Base-by-base conservation (phyloP, 2,113 vertebrate genomes). In the Rhynchomys soricoides region DNA sequence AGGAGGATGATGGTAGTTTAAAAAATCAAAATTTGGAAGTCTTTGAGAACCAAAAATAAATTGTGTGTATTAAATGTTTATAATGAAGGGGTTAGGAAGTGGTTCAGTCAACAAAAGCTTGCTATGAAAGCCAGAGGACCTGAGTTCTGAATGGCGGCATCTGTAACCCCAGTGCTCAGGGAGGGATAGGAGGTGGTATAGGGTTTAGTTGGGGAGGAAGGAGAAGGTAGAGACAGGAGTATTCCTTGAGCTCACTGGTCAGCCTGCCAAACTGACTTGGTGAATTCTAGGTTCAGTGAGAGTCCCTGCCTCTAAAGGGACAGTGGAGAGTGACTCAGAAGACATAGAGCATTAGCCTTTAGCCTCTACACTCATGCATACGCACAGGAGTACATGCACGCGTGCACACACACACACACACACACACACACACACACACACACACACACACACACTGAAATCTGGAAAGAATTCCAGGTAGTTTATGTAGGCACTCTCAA, bases 11-110 rank as follows among this genome's bases (percentile, higher is more conserved):
- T 86, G 19, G 74, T 74, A 81, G n/a, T 37, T 85, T 94, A 5
- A 81, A 90, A 87, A 94, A 92, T 92, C 64, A 94, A 66, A 73
- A 88, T 85, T 48, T 85, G 24, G 64, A 92, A 9, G 31, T 7
- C 40, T 90, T 90, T 73, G 43, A 73, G 71, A 95, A 43, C 16
- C 48, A 50, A 95, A 95, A 75, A 48, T 85, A 13, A 89, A 75
- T n/a, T 85, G 86, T 89, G 17, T 57, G 4, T 59, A 48, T 93
- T 64, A 85, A 78, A 91, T 83, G 10, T 68, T 91, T 50, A 19
- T 91, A 64, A 89, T 91, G n/a, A 86, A 89, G 62, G 19, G 43
- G 29, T 86, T 86, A 43, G 43, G 17, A 48, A 86, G 48, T 48
- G 17, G 29, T 24, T 87, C 64, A 70, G 45, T 52, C 64, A 70